Base-by-base conservation (phyloP, 1,140 invertebrate genomes). In the Trachelipus rathkii region DNA sequence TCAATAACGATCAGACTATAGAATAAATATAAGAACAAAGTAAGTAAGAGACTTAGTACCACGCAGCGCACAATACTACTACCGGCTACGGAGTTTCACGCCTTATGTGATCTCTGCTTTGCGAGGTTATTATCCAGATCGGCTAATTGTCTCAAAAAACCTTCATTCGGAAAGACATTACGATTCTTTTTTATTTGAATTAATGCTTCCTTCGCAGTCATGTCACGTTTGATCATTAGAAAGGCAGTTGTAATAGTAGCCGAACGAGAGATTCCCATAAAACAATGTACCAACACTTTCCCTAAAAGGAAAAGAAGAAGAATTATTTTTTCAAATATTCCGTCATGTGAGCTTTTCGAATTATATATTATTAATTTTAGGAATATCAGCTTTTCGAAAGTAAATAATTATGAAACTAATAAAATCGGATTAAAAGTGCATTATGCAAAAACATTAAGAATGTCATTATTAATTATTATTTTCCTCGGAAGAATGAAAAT, bases 191-290 rank as follows among this genome's bases (percentile, higher is more conserved):
- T 90, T 10, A 93, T 88, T 45, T 86, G 87, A 10, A 86, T 86
- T 70, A 95, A 85, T 13, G 94, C 93, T 75, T 94, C 90, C 10
- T 88, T 85, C 0, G 92, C 89, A n/a, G 88, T 87, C 90, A 94
- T 92, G 53, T 89, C 88, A 71, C 89, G 88, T 83, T 92, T 92
- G 71, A 95, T 90, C 91, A 95, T 94, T 45, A 95, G 85, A 84
- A 91, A 95, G 21, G 92, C 92, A 44, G 94, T 85, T 0, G 92
- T 91, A 78, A 92, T 89, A 0, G 92, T 93, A 33, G 92, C 91
- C 33, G 92, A 93, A 0, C 93, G 89, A 1, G 92, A 93, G 75
- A 94, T 90, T 33, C 93, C 93, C 86, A 92, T 89, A 75, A 92
- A 86, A 82, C 93, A 94, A 83, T 94, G 92, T 0, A 95, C 92